These are phyloP conservation scores for Gadopsis bispinosus DNA, from an alignment of 2,797 vertebrate genomes.

Conservation along the genomic window DNA sequence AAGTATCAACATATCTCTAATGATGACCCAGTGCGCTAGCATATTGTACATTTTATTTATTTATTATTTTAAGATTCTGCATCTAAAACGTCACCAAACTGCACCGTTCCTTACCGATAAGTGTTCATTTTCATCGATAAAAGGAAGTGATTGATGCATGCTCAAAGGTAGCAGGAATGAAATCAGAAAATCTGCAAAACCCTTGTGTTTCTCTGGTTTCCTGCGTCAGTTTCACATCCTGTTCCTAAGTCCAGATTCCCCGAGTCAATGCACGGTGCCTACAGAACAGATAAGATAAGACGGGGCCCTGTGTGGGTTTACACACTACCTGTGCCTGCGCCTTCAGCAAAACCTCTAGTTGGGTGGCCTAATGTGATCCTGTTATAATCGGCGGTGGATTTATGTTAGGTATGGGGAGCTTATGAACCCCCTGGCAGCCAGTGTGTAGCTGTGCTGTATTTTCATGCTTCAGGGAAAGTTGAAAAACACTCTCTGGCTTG, in stretches of 20 bases:
- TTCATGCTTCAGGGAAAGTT: constrained; percentile 70
- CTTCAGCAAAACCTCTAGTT: constrained; percentile 46
- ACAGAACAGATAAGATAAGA: constrained; percentile 16
- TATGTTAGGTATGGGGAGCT: constrained; percentile 61
- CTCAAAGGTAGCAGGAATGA: background rate
- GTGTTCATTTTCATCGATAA: no score
- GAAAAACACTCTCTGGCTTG: constrained; percentile 60
- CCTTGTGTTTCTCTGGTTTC: background rate
- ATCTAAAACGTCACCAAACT: background rate
- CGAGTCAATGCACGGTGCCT: constrained; percentile 5
- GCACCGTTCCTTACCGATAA: no score
- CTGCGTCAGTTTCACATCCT: background rate
- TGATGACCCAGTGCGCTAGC: background rate
- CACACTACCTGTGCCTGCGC: constrained; percentile 28
- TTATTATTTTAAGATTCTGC: no score
- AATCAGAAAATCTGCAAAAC: background rate
- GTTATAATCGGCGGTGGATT: constrained; percentile 61
- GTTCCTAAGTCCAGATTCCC: constrained; percentile 9
- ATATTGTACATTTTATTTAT: background rate
- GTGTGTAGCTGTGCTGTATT: constrained; percentile 52
- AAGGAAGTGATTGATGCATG: background rate
- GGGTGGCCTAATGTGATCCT: constrained; percentile 65
- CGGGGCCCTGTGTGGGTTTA: constrained; percentile 12
- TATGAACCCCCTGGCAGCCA: constrained; percentile 59
- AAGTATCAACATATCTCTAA: background rate